A percentile compares a stretch with the other conserved stretches of the same genome.
These are phyloP conservation scores for Carassius auratus DNA, from an alignment of 2,113 vertebrate genomes.

Conservation along the genomic window DNA sequence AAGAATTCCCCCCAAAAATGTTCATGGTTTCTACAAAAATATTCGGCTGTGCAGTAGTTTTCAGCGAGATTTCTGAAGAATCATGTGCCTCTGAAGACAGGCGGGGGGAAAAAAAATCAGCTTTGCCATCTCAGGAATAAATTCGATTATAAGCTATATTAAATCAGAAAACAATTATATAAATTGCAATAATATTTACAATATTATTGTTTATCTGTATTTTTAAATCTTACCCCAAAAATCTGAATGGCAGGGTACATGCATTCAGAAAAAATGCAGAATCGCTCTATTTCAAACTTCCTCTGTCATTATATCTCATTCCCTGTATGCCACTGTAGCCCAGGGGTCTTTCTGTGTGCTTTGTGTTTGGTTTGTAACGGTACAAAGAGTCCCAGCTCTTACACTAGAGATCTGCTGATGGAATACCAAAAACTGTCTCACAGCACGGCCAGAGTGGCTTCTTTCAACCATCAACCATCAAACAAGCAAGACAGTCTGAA, in stretches of 20 bases:
- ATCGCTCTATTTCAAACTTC: background rate
- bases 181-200: background rate
- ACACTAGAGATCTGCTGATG: slow-evolving; percentile 27
- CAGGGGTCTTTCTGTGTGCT: slow-evolving; percentile 40
- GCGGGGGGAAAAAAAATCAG: background rate
- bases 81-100: background rate
- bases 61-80: no score
- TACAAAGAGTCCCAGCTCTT: slow-evolving; percentile 26
- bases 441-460: background rate
- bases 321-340: slow-evolving; percentile 34
- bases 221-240: background rate
- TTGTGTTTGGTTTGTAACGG: slow-evolving; percentile 48
- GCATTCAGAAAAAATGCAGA: no score
- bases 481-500: slow-evolving; percentile 17
- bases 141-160: background rate
- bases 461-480: slow-evolving; percentile 47
- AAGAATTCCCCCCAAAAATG: background rate
- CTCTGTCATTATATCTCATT: background rate
- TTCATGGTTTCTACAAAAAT: no score
- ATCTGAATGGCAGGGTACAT: no score
- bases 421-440: slow-evolving; percentile 38
- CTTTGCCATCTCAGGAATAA: background rate
- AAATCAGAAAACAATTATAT: background rate
- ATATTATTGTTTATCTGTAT: background rate
- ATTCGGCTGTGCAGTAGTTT: no score